Base-by-base conservation (phyloP, 1,140 invertebrate species). In the Drosophila orena region DNA sequence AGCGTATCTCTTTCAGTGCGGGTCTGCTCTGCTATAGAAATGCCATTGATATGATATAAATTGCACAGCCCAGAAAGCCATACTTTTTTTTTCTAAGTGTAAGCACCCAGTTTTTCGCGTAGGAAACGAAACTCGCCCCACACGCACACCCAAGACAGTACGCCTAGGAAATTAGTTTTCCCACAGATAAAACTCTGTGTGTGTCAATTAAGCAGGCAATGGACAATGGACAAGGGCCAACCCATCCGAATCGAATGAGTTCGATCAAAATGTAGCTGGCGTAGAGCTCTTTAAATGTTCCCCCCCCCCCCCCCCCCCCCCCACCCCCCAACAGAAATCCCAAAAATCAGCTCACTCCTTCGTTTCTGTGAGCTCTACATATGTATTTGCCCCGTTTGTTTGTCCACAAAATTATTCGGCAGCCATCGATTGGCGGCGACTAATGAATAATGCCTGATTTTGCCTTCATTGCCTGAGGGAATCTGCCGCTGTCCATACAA, bases 361-460 rank as follows among this genome's bases (percentile, higher is more conserved):
- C 56, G 54, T 7, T n/a, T 55, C 8, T 42, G 40, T 7, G 8
- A 6, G 58, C 17, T 27, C 40, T 49, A 46, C 68, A 49, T 40
- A 30, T 49, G 47, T 49, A 34, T 49, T 49, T 49, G 24, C 35
- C 27, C 22, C n/a, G 55, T 69, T 52, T 79, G 76, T 73, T 85
- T 83, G 70, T 83, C 52, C 56, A 64, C 46, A 65, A 74, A 85
- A 80, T 77, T 77, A 85, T 81, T 85, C 73, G 52, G 46, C 58
- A 42, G 50, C 65, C 76, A 54, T 60, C 58, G 66, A 79, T 69
- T 47, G 58, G 55, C 56, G 35, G 68, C 71, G 59, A 70, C 81
- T 85, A 85, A 85, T 85, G 81, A 85, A 85, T 85, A 85, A 85
- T 86, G 81, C 81, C 81, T 86, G 81, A 85, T 86, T 86, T 77